These are phyloP conservation scores for Galleria mellonella DNA, from an alignment of 1,140 invertebrate genomes.

Conservation along the genomic window DNA sequence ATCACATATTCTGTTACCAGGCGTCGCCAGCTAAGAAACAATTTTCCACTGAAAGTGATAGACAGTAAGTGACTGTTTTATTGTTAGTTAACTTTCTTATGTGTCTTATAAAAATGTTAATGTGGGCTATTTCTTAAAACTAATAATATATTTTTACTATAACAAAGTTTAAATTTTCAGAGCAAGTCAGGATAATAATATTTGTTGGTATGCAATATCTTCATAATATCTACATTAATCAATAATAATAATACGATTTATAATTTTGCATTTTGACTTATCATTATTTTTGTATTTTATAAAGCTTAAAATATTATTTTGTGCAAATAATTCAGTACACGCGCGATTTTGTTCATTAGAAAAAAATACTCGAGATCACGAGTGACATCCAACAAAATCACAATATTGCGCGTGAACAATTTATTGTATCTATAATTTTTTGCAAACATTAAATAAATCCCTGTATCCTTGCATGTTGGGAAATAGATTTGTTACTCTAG, in stretches of 20 bases:
- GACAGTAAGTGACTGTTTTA: constrained; percentile 67
- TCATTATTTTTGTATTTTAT: too few species aligned
- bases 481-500: too few species aligned
- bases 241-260: constrained; percentile 2
- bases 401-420: not conserved
- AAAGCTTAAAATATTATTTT: too few species aligned
- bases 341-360: too few species aligned
- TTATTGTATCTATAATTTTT: too few species aligned
- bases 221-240: not conserved
- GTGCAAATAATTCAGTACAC: too few species aligned
- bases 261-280: constrained; percentile 1
- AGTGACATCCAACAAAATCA: not conserved
- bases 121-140: not conserved
- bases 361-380: constrained; percentile 11
- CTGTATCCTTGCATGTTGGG: too few species aligned
- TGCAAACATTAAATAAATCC: too few species aligned
- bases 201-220: constrained; percentile 50
- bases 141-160: not conserved
- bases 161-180: constrained; percentile 42
- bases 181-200: constrained; percentile 67
- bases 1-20: constrained; percentile 91
- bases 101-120: constrained; percentile 1
- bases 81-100: too few species aligned
- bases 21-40: constrained; percentile 86
- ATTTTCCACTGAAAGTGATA: constrained; percentile 83